Evolutionary conservation across 2,888 invertebrate genomes (phyloP), one percentile per base, ranked within the genome.

Genomic region (Ormyrus thymus): DNA sequence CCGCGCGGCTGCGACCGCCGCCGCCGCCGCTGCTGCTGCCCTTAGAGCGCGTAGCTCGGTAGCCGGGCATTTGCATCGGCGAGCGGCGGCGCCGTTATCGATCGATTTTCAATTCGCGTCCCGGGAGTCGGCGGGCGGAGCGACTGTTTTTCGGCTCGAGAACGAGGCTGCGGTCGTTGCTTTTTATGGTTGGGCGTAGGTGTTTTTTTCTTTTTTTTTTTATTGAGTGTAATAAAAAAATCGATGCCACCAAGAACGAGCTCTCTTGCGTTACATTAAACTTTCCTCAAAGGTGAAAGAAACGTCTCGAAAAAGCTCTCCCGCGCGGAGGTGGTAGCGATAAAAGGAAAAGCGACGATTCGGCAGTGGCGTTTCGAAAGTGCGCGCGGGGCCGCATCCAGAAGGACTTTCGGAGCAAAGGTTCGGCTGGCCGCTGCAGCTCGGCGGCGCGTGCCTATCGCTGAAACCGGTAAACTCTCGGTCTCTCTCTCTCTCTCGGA

Each of bases 1-100:
- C 62, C 10, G 29, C 4, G 4, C 1, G 1, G 29, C 4, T 29
- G 29, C 48, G 56, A 59, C 53, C 66, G 50, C 29, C 29, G 46
- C 10, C 51, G 59, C 29, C 15, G 50, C 59, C 68, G 29, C 15
- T 46, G 51, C 48, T 46, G 51, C 48, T 48, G 48, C 7, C 15
- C 15, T 65, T 15, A 9, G 45, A 29, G 55, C 43, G 43, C 29
- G 74, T 79, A 79, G 74, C 75, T 64, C 59, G 76, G 76, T 79
- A 79, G 72, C 73, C 69, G 61, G 69, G 48, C 69, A 79, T 79
- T 79, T 79, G 76, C 79, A 79, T 79, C 76, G 13, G 11, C 59
- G 51, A 11, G 5, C 15, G 13, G 5, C 15, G 13, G 0, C 29
- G 29, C 43, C 46, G 56, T 66, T 79, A 76, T 76, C 75, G 75